Conservation (phyloP, 2,113 vertebrate genomes). For the Bambusicola thoracicus region DNA sequence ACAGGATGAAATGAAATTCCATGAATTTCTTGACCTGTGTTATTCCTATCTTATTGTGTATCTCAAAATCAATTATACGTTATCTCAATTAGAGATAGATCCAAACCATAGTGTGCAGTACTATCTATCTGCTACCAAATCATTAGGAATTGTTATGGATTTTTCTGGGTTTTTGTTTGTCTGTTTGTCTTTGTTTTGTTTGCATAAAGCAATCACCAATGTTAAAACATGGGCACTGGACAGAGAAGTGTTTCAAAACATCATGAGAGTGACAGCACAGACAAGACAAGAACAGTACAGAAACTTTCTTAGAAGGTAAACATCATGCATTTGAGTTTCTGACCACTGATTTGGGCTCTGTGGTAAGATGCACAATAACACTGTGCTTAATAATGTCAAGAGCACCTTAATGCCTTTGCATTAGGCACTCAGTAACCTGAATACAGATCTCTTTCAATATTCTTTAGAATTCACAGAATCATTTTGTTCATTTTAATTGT, state of each 20-base stretch:
- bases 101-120: not conserved
- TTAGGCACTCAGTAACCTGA: not conserved
- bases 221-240: conserved; percentile 92
- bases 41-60: not conserved
- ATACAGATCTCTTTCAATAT: not conserved
- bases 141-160: not conserved
- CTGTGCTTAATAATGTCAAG: not conserved
- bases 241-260: conserved; percentile 93
- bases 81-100: not conserved
- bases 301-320: conserved; percentile 92
- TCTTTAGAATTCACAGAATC: not conserved
- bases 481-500: not conserved
- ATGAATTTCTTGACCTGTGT: not conserved
- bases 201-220: conserved; percentile 82
- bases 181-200: conserved; percentile 4
- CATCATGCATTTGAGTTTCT: not conserved
- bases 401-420: too few species aligned
- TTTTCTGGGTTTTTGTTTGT: not conserved
- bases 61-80: not conserved
- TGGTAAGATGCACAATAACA: not conserved
- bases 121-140: not conserved
- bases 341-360: not conserved
- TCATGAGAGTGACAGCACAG: conserved; percentile 93
- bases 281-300: conserved; percentile 89
- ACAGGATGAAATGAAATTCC: not conserved